Percentiles rank a stretch among this genome's conserved stretches.
Evolutionary conservation across 2,113 vertebrate genomes (phyloP).

Genomic region (Cervus canadensis): DNA sequence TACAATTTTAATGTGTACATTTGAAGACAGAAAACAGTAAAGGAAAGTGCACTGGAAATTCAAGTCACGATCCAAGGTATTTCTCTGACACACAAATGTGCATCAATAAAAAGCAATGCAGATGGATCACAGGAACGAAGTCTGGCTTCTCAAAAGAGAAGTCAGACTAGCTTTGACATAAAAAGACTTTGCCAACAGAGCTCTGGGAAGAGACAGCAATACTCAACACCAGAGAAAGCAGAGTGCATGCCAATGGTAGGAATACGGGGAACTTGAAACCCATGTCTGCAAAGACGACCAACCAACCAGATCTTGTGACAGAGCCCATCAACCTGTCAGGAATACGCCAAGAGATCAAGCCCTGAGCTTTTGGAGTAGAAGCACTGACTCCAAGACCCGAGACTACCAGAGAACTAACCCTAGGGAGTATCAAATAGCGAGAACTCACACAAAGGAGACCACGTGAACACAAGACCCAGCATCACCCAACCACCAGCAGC

Average conservation of each 20-base stretch:
- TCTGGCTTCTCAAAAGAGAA: slow-evolving; percentile 53
- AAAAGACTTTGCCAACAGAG: slow-evolving; percentile 48
- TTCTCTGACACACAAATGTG: neutral
- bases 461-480: neutral
- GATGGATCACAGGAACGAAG: neutral
- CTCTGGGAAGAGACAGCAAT: neutral
- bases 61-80: neutral
- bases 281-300: neutral
- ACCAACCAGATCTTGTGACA: slow-evolving; percentile 4
- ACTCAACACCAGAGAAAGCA: neutral
- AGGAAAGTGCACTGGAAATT: neutral
- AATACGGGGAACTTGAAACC: neutral
- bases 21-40: neutral
- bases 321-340: neutral
- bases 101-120: neutral
- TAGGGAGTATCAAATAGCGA: neutral
- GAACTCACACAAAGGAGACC: neutral
- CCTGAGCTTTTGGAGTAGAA: neutral
- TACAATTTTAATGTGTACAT: neutral
- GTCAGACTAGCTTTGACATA: neutral
- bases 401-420: neutral
- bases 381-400: neutral
- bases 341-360: neutral
- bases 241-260: neutral
- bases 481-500: neutral